Percentiles rank a stretch among this genome's conserved stretches.
Evolutionary conservation across 2,797 vertebrate species (phyloP).

Genomic region (Phoebastria nigripes): DNA sequence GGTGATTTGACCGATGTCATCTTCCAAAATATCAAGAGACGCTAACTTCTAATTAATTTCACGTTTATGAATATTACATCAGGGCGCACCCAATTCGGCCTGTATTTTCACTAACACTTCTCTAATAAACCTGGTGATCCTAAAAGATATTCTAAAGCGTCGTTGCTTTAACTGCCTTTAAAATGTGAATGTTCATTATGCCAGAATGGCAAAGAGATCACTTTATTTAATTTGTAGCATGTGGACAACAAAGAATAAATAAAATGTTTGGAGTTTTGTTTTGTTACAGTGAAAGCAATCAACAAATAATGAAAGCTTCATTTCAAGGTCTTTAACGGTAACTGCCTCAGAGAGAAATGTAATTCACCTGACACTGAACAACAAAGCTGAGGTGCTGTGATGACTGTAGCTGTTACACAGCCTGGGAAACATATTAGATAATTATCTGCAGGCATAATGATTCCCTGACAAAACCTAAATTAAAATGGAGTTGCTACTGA

Average conservation of each 20-base stretch:
- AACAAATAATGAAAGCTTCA: constrained; percentile 19
- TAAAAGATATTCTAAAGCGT: not conserved
- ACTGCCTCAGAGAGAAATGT: constrained; percentile 15
- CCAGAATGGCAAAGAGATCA: not conserved
- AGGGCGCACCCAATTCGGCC: not conserved
- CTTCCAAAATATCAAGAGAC: not conserved
- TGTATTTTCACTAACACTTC: not conserved
- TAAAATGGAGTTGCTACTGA: constrained; percentile 6
- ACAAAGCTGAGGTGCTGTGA: not conserved
- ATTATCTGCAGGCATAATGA: constrained; percentile 25
- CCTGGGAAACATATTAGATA: constrained; percentile 25
- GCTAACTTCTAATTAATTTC: not conserved
- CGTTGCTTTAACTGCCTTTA: not conserved
- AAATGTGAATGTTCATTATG: not conserved
- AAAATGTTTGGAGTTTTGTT: not conserved
- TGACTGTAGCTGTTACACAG: not conserved
- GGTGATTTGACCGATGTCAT: not conserved
- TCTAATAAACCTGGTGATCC: not conserved
- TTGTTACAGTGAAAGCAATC: not conserved
- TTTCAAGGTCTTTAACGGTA: constrained; percentile 9
- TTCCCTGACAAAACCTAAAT: constrained; percentile 13
- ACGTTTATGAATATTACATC: not conserved
- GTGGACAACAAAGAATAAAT: not conserved
- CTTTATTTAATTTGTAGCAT: not conserved
- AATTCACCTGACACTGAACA: constrained; percentile 28